A percentile compares a stretch with the other conserved stretches of the same genome.
phyloP scores from a whole-genome alignment of 1,140 invertebrate species.

The Heliconius hermathena region DNA sequence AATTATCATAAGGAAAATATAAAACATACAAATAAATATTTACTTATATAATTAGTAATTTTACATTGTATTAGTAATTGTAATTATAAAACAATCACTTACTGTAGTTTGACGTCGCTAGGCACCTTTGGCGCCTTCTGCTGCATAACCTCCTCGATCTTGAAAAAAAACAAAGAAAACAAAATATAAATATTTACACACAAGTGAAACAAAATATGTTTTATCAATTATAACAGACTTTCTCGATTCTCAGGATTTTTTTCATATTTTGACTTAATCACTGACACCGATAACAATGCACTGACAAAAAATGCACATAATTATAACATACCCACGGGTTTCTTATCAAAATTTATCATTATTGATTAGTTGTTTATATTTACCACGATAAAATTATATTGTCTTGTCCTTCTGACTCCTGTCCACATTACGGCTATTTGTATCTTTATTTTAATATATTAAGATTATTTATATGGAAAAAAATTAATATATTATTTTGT shows the following conservation, averaged over 20 bases:
- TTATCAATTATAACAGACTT: background rate
- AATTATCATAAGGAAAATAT: background rate
- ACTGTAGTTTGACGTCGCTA: slow-evolving; percentile 63
- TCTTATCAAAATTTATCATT: slow-evolving; percentile 53
- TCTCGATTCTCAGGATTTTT: background rate
- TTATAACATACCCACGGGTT: slow-evolving; percentile 30
- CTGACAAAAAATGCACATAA: slow-evolving; percentile 44
- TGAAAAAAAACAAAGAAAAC: slow-evolving; percentile 43
- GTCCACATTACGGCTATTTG: slow-evolving; percentile 48
- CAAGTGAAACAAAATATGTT: background rate
- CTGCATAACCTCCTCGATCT: slow-evolving; percentile 80
- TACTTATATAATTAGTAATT: background rate
- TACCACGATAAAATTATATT: slow-evolving; percentile 71
- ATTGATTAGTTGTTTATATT: slow-evolving; percentile 55
- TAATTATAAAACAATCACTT: slow-evolving; percentile 44
- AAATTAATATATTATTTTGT: background rate
- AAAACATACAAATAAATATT: background rate
- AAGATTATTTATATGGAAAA: background rate
- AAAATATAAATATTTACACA: slow-evolving; percentile 8
- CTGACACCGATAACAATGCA: slow-evolving; percentile 29
- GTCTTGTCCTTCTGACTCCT: slow-evolving; percentile 53
- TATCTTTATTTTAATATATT: background rate
- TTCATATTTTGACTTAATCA: background rate
- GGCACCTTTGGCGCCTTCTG: slow-evolving; percentile 75
- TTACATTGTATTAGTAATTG: background rate